Evolutionary conservation across 2,888 invertebrate species (phyloP).

Genomic region (Galerucella nymphaeae): DNA sequence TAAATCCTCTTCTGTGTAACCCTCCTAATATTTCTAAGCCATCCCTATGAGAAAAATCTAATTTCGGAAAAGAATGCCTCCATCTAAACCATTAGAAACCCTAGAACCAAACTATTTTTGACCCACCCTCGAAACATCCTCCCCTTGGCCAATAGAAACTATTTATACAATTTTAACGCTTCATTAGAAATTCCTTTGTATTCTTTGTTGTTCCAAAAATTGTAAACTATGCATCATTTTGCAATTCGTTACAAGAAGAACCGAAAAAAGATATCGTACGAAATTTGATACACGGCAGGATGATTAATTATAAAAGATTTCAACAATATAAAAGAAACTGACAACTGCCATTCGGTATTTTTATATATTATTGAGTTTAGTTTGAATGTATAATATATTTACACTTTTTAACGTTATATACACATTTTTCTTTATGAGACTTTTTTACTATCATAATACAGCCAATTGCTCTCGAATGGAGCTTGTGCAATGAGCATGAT

Average conservation of each 20-base stretch:
- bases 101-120: constrained; percentile 37
- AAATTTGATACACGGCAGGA: constrained; percentile 35
- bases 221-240: constrained; percentile 55
- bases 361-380: constrained; percentile 18
- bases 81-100: constrained; percentile 41
- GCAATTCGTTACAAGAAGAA: constrained; percentile 39
- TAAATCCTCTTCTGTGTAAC: background rate
- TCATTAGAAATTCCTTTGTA: constrained; percentile 50
- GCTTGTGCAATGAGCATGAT: background rate
- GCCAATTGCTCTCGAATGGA: background rate
- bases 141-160: constrained; percentile 51
- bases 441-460: background rate
- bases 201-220: constrained; percentile 52
- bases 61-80: constrained; percentile 37
- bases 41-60: constrained; percentile 34
- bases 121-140: constrained; percentile 50
- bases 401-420: background rate
- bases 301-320: constrained; percentile 46
- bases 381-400: constrained; percentile 8
- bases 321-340: constrained; percentile 23
- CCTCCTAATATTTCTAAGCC: constrained; percentile 21
- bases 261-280: constrained; percentile 33
- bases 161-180: constrained; percentile 54
- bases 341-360: constrained; percentile 15
- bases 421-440: background rate